Evolutionary conservation across 2,113 vertebrate genomes (phyloP).

Genomic region (Helogale parvula): DNA sequence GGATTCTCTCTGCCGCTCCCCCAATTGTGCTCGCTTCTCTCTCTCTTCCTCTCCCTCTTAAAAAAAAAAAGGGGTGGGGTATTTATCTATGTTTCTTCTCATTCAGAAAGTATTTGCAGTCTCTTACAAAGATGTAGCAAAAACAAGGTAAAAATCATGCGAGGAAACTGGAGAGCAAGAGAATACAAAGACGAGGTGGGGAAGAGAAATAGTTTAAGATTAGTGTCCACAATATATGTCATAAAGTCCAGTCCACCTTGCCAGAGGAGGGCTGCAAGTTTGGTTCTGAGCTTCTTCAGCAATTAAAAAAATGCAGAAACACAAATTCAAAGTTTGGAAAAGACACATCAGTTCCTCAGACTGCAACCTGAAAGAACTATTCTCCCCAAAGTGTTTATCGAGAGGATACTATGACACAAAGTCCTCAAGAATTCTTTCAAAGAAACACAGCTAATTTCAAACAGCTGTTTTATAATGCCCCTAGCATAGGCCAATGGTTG

Average conservation of each 20-base stretch:
- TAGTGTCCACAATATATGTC: not conserved
- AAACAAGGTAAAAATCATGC: not conserved
- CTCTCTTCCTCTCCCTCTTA: no score
- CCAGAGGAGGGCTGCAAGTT: not conserved
- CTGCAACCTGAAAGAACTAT: not conserved
- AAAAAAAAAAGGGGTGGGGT: no score
- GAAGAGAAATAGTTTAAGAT: not conserved
- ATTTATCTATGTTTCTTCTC: not conserved
- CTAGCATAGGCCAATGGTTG: not conserved
- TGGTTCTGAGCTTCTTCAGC: not conserved
- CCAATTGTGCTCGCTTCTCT: no score
- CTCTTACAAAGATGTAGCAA: not conserved
- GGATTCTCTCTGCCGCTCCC: no score
- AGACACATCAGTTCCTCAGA: not conserved
- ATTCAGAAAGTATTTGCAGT: not conserved
- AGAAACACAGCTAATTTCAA: not conserved
- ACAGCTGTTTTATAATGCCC: not conserved
- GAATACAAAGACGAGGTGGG: not conserved
- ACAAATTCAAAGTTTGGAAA: not conserved
- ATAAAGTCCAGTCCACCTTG: not conserved
- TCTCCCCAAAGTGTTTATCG: not conserved
- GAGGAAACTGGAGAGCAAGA: not conserved
- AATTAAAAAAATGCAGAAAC: constrained; percentile 1
- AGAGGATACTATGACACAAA: not conserved
- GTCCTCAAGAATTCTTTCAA: not conserved